Evolutionary conservation across 2,888 invertebrate genomes (phyloP), one percentile per base, ranked within the genome.

Genomic region (Hydroisotoma schaefferi): DNA sequence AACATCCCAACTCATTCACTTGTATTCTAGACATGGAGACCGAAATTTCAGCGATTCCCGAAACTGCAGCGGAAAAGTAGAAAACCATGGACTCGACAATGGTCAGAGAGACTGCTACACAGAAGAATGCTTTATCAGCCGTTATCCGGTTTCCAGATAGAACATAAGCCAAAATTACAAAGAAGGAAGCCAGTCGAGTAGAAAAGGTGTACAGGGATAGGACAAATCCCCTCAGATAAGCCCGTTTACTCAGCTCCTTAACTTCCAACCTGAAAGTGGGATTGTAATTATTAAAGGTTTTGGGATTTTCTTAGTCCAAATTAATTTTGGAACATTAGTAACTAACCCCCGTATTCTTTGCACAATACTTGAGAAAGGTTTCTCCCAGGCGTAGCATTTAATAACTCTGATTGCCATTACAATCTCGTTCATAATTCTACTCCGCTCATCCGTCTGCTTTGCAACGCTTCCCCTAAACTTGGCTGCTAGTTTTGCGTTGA

Each of bases 121-220:
- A 33, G 28, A 54, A 63, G 46, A 63, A 63, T 22, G 54, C 59
- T 12, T 55, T 55, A 18, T 59, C 59, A 1, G 63, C 56, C 18
- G 63, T 63, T 3, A 59, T 37, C 12, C 51, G 25, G 15, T 51
- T 46, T n/a, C 57, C 63, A 0, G 18, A 18, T 12, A 57, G 48
- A 12, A 63, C 56, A 20, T 54, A 59, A 1, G 46, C 46, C 3
- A 37, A 5, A 20, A 63, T 46, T 48, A 23, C 68, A 65, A 40
- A 66, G 54, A 47, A 70, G 38, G 44, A 69, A 53, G 53, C 68
- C 22, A 73, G 54, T 54, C 72, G 65, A 74, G 91, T 88, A 0
- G 91, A 89, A 74, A 76, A 76, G 68, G 79, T 79, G 72, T 86
- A 88, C 77, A 87, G 82, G 63, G 86, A 85, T 73, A 87, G 73